Percentiles rank a stretch among this genome's conserved stretches.
These are phyloP conservation scores for Phalacrocorax carbo DNA, from an alignment of 2,113 vertebrate species.

Conservation along the genomic window DNA sequence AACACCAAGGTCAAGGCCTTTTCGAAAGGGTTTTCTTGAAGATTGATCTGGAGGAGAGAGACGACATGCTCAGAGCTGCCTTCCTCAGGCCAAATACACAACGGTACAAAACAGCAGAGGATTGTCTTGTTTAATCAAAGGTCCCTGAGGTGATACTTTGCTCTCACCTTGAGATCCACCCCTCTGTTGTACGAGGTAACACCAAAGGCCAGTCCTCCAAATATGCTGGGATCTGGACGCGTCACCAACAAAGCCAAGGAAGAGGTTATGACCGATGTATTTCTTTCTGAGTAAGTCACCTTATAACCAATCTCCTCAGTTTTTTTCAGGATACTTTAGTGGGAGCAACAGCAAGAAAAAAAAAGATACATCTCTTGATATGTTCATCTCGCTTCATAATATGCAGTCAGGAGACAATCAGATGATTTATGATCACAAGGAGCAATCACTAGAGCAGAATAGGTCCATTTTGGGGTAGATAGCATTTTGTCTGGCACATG, in stretches of 20 bases:
- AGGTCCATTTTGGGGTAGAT: background rate
- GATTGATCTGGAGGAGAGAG: conserved; percentile 71
- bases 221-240: conserved; percentile 62
- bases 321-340: conserved; percentile 79
- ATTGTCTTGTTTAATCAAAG: background rate
- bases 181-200: conserved; percentile 65
- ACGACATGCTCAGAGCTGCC: background rate
- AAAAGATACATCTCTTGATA: background rate
- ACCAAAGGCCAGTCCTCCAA: conserved; percentile 81
- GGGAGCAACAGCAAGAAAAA: background rate
- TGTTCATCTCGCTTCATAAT: background rate
- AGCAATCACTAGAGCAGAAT: background rate
- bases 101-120: background rate
- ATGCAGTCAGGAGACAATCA: background rate
- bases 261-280: conserved; percentile 53
- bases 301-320: conserved; percentile 79
- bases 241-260: conserved; percentile 77
- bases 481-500: background rate
- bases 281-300: conserved; percentile 72
- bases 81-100: background rate
- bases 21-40: conserved; percentile 63
- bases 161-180: conserved; percentile 76
- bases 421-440: background rate
- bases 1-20: conserved; percentile 75
- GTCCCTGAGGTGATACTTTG: background rate